Conservation (phyloP, 2,797 vertebrate species). For the Sebastes minor region DNA sequence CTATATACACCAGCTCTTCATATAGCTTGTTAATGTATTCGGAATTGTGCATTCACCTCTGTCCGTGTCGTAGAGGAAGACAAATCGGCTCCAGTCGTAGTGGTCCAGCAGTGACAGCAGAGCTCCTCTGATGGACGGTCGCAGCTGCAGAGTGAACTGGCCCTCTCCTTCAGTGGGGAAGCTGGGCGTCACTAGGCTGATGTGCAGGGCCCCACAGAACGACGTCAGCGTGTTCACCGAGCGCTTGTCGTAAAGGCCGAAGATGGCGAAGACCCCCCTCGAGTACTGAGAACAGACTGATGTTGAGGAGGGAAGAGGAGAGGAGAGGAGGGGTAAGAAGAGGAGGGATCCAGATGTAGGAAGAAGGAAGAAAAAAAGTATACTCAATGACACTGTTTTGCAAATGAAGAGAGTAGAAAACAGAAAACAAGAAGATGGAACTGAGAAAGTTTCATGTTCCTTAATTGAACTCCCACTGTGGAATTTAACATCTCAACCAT, state of each 20-base stretch:
- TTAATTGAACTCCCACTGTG: conserved; percentile 43
- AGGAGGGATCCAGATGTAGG: neutral
- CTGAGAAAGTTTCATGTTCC: neutral
- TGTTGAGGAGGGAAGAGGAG: neutral
- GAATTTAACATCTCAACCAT: conserved; percentile 47
- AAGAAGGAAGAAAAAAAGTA: neutral
- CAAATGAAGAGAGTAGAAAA: conserved; percentile 1
- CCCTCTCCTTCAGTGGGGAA: conserved; percentile 97
- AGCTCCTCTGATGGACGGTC: conserved; percentile 94
- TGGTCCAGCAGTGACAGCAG: conserved; percentile 95
- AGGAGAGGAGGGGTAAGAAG: neutral
- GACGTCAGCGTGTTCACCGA: conserved; percentile 99
- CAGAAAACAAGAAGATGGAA: neutral
- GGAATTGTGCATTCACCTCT: conserved; percentile 84
- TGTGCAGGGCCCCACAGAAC: conserved; percentile 98
- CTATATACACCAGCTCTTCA: neutral
- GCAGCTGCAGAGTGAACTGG: conserved; percentile 96
- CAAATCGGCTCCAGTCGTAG: conserved; percentile 97
- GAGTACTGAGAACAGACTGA: conserved; percentile 92
- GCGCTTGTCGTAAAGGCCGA: conserved; percentile 98
- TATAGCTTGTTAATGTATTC: neutral
- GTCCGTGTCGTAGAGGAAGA: conserved; percentile 99
- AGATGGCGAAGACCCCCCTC: conserved; percentile 98
- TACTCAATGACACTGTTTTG: neutral
- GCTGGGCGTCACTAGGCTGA: conserved; percentile 97